A percentile compares a stretch with the other conserved stretches of the same genome.
These are phyloP conservation scores for Tiliqua scincoides DNA, from an alignment of 2,113 vertebrate genomes.

Conservation along the genomic window DNA sequence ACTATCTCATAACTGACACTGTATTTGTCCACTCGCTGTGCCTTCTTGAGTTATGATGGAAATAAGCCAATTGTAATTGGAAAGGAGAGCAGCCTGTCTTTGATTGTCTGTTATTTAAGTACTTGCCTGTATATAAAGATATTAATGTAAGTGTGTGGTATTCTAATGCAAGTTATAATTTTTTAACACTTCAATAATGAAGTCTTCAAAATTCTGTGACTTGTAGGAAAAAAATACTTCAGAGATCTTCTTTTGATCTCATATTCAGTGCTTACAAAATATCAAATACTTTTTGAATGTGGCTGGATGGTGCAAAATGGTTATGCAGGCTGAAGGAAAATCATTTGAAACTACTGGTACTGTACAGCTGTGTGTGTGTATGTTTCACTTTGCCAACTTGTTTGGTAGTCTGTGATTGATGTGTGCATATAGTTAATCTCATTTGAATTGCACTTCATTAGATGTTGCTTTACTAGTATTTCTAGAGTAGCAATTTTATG, in stretches of 20 bases:
- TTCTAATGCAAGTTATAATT: not conserved
- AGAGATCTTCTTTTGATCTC: not conserved
- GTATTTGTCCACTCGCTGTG: rapidly evolving
- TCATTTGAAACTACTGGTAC: not conserved
- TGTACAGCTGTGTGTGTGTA: not conserved
- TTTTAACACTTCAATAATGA: not conserved
- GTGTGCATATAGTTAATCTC: not conserved
- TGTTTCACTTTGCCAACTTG: not conserved
- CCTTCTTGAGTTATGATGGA: not conserved
- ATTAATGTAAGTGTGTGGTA: too few relatives aligned
- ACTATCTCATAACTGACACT: not conserved
- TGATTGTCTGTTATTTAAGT: not conserved
- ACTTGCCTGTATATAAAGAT: not conserved
- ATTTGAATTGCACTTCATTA: not conserved
- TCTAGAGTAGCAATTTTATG: not conserved
- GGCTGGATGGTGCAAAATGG: not conserved
- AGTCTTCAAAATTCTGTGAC: not conserved
- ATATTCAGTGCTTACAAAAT: not conserved
- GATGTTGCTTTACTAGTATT: not conserved
- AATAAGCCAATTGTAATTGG: not conserved
- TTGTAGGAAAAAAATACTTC: not conserved
- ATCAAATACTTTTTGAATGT: not conserved
- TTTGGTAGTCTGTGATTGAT: not conserved
- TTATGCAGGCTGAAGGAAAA: not conserved
- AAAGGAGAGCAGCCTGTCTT: not conserved